Evolutionary conservation across 2,888 invertebrate genomes (phyloP).

Genomic region (Mimachlamys varia): DNA sequence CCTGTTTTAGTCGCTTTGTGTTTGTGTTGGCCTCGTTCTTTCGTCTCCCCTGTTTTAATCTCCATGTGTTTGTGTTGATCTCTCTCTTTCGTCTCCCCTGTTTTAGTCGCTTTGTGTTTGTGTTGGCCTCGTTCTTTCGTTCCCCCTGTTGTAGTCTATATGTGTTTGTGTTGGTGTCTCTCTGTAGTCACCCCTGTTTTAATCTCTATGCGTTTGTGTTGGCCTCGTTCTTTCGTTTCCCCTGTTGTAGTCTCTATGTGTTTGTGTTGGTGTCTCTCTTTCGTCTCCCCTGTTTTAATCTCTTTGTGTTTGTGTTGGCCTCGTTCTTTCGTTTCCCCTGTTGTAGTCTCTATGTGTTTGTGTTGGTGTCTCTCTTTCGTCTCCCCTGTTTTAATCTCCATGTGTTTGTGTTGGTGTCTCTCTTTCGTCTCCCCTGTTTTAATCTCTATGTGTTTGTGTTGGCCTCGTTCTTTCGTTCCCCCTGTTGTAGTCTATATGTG

Average conservation of each 20-base stretch:
- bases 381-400: too few relatives aligned
- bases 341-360: not conserved
- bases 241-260: not conserved
- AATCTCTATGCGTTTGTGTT: not conserved
- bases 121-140: not conserved
- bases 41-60: too few relatives aligned
- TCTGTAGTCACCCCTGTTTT: not conserved
- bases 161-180: too few relatives aligned
- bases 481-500: too few relatives aligned
- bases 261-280: not conserved
- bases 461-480: not conserved
- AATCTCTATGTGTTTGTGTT: too few relatives aligned
- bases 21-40: too few relatives aligned
- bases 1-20: not conserved
- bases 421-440: too few relatives aligned
- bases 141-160: not conserved
- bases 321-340: too few relatives aligned
- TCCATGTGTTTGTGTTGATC: too few relatives aligned
- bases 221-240: not conserved
- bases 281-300: too few relatives aligned
- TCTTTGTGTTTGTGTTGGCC: too few relatives aligned
- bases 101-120: not conserved
- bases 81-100: not conserved
- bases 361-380: not conserved
- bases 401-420: too few relatives aligned